These are phyloP conservation scores for Dolomedes plantarius DNA, from an alignment of 2,888 invertebrate species.

Conservation along the genomic window DNA sequence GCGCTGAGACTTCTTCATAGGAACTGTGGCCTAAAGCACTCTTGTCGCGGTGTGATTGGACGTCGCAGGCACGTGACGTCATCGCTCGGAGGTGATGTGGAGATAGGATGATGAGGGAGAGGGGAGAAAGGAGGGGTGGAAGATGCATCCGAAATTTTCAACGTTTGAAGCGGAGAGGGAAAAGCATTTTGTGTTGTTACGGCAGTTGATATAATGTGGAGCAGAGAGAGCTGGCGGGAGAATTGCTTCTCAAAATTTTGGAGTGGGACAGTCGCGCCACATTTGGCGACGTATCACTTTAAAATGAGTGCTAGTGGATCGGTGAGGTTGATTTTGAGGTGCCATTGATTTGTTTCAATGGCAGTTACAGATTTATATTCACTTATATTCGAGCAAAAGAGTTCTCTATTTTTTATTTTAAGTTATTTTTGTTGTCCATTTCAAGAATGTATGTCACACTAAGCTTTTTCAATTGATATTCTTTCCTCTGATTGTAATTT, in stretches of 20 bases:
- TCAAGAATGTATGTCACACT: no score
- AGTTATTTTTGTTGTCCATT: no score
- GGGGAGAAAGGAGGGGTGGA: neutral
- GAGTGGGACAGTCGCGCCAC: neutral
- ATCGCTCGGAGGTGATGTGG: conserved; percentile 35
- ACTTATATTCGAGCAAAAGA: no score
- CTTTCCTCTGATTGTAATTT: no score
- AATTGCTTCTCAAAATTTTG: conserved; percentile 65
- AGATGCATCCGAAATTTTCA: conserved; percentile 30
- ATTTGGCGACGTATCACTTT: conserved; percentile 37
- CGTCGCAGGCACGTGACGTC: conserved; percentile 63
- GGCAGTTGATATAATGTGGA: conserved; percentile 62
- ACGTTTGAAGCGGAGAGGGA: conserved; percentile 43
- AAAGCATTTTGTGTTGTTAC: conserved; percentile 54
- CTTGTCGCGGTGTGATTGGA: conserved; percentile 65
- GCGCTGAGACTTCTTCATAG: conserved; percentile 48
- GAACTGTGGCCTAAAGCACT: conserved; percentile 53
- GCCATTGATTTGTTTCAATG: no score
- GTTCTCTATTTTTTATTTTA: no score
- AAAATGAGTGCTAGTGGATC: no score
- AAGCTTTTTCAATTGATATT: no score
- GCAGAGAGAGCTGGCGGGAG: conserved; percentile 40
- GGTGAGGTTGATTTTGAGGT: no score
- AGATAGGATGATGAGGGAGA: conserved; percentile 19
- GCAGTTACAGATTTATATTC: no score